A percentile compares a stretch with the other conserved stretches of the same genome.
Evolutionary conservation across 2,888 invertebrate genomes (phyloP).

Genomic region (Piscicola geometra): DNA sequence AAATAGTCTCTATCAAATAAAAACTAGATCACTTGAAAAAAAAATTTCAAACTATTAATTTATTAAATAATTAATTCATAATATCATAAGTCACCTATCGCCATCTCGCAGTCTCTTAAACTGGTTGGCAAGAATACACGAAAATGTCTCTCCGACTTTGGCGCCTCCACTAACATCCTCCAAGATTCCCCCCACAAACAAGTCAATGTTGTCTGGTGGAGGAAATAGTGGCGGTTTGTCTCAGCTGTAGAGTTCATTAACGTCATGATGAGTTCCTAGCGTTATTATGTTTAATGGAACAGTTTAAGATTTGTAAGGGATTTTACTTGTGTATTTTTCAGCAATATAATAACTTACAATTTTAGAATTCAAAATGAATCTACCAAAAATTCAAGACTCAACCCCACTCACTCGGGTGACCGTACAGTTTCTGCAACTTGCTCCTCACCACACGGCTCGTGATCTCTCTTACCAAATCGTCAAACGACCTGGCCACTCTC

Average conservation of each 20-base stretch:
- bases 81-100: conserved; percentile 72
- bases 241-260: too few relatives aligned
- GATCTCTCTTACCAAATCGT: conserved; percentile 77
- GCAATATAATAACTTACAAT: too few relatives aligned
- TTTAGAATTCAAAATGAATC: too few relatives aligned
- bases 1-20: too few relatives aligned
- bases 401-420: conserved; percentile 70
- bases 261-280: too few relatives aligned
- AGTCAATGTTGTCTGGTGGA: conserved; percentile 74
- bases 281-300: too few relatives aligned
- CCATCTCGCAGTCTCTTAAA: conserved; percentile 82
- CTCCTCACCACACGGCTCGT: conserved; percentile 66
- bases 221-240: too few relatives aligned
- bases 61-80: neutral
- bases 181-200: conserved; percentile 91
- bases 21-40: too few relatives aligned
- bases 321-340: too few relatives aligned
- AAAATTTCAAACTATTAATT: too few relatives aligned
- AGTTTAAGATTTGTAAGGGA: too few relatives aligned
- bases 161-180: conserved; percentile 80
- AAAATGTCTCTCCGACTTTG: conserved; percentile 86
- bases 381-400: too few relatives aligned
- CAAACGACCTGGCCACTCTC: conserved; percentile 71
- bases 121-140: conserved; percentile 87
- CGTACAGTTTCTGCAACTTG: conserved; percentile 77